These are phyloP conservation scores for Pseudorectes ferrugineus DNA, from an alignment of 2,113 vertebrate genomes.

Conservation along the genomic window DNA sequence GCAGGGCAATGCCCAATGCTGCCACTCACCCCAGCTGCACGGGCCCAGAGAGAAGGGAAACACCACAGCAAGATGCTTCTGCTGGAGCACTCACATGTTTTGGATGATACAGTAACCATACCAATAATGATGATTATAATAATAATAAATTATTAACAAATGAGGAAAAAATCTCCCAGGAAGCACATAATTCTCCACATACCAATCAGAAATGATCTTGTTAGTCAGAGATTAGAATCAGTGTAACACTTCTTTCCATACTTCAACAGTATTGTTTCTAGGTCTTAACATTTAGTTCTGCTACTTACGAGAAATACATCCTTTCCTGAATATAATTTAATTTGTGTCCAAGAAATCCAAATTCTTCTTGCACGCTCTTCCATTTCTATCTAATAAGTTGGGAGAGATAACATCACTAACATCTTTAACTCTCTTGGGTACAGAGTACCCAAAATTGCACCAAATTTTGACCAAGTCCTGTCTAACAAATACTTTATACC, in stretches of 20 bases:
- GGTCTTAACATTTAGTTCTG: background rate
- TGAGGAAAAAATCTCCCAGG: background rate
- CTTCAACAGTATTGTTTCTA: background rate
- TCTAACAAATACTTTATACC: background rate
- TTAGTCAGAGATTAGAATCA: background rate
- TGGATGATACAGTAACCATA: background rate
- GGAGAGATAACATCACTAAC: background rate
- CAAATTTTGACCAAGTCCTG: background rate
- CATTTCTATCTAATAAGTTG: background rate
- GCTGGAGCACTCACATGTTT: background rate
- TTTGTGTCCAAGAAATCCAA: background rate
- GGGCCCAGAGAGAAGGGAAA: background rate
- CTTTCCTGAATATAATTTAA: background rate
- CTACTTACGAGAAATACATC: background rate
- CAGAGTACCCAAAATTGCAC: background rate
- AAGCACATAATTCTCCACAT: background rate
- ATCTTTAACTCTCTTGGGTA: background rate
- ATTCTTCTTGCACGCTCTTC: background rate
- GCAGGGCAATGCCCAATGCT: background rate
- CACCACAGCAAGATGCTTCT: background rate
- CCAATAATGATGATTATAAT: background rate
- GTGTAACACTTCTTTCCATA: background rate
- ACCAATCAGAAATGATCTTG: background rate
- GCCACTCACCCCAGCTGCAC: background rate
- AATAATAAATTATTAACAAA: background rate